Percentiles rank a stretch among this genome's conserved stretches.
phyloP scores from a whole-genome alignment of 2,888 invertebrate species.

The Stratiomys singularior region DNA sequence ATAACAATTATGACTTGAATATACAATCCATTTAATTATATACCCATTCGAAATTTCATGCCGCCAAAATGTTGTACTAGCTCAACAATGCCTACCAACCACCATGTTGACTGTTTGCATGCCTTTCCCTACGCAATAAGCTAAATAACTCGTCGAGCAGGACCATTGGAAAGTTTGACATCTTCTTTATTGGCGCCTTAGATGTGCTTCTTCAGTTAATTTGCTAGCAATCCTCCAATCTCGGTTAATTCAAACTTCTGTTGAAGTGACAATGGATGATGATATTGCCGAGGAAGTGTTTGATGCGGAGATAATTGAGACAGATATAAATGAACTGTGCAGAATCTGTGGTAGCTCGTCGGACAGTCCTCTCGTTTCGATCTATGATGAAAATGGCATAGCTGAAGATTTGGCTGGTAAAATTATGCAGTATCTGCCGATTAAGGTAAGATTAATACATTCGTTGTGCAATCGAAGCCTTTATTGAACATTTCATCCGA shows the following conservation, averaged over 20 bases:
- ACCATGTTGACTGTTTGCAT: neutral
- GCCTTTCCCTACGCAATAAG: neutral
- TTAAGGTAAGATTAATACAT: constrained; percentile 66
- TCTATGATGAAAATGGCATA: constrained; percentile 72
- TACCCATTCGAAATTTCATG: too few species aligned
- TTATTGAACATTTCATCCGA: too few species aligned
- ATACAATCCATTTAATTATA: too few species aligned
- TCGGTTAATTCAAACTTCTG: neutral
- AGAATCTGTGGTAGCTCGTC: constrained; percentile 69
- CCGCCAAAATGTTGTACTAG: too few species aligned
- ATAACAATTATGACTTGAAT: too few species aligned
- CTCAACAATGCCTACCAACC: too few species aligned
- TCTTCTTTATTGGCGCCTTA: constrained; percentile 26
- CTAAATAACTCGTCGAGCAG: neutral
- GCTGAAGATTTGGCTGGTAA: constrained; percentile 71
- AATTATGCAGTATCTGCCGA: constrained; percentile 73
- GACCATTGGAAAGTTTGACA: neutral
- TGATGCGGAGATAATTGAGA: constrained; percentile 43
- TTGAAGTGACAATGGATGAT: constrained; percentile 13
- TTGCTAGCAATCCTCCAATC: neutral
- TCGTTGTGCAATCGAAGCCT: too few species aligned
- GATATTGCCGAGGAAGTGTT: constrained; percentile 22
- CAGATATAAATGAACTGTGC: constrained; percentile 62
- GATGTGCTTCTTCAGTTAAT: neutral
- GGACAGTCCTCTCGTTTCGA: constrained; percentile 69